Percentiles rank a stretch among this genome's conserved stretches.
phyloP scores from a whole-genome alignment of 2,888 invertebrate genomes.

The Drosophila infuscata region DNA sequence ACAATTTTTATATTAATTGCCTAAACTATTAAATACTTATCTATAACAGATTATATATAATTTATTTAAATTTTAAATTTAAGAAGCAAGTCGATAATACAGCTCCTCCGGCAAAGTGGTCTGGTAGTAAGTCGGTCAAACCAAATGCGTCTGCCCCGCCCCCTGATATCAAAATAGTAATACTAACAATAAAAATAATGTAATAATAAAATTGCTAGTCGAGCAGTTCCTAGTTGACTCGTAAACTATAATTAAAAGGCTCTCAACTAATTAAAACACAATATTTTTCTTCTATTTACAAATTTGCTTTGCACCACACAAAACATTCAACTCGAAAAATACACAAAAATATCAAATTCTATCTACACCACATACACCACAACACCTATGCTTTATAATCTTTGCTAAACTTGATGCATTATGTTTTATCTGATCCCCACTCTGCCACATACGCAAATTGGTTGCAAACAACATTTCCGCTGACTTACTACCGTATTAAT shows the following conservation, averaged over 20 bases:
- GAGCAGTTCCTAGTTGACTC: slow-evolving; percentile 13
- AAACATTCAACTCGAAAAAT: slow-evolving; percentile 32
- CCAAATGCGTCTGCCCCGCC: slow-evolving; percentile 23
- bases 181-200: neutral
- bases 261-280: slow-evolving; percentile 59
- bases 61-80: neutral
- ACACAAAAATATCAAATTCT: slow-evolving; percentile 19
- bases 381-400: slow-evolving; percentile 23
- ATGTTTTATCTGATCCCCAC: slow-evolving; percentile 13
- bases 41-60: neutral
- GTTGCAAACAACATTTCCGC: slow-evolving; percentile 9
- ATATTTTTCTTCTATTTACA: slow-evolving; percentile 74
- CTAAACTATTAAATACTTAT: neutral
- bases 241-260: slow-evolving; percentile 19
- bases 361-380: slow-evolving; percentile 11
- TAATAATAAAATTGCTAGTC: neutral
- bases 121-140: slow-evolving; percentile 71
- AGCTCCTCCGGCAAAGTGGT: slow-evolving; percentile 60
- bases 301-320: slow-evolving; percentile 66
- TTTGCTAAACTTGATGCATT: slow-evolving; percentile 37
- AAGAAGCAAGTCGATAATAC: slow-evolving; percentile 14
- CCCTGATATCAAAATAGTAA: neutral
- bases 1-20: neutral
- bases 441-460: slow-evolving; percentile 21
- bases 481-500: slow-evolving; percentile 30